Percentiles rank a stretch among this genome's conserved stretches.
phyloP scores from a whole-genome alignment of 1,140 invertebrate species.

The Alviniconcha marisindica region DNA sequence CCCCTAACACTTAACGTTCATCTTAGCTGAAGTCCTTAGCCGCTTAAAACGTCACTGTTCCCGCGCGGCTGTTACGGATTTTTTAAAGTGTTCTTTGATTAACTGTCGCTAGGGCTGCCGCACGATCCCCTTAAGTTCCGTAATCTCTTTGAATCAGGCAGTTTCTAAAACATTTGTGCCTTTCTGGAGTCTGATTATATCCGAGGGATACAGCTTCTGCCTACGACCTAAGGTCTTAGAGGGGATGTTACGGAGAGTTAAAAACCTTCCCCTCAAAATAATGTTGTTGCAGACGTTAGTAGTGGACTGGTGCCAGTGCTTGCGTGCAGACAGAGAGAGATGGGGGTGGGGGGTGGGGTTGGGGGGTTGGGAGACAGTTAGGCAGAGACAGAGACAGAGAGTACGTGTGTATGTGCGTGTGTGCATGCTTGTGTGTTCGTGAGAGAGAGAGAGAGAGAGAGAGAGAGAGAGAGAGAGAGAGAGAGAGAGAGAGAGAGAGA shows the following conservation, averaged over 20 bases:
- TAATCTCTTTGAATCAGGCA: too few species aligned
- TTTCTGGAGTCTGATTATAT: too few species aligned
- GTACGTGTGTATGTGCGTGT: background rate
- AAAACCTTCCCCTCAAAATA: background rate
- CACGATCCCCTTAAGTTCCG: too few species aligned
- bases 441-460: background rate
- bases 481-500: constrained; percentile 4
- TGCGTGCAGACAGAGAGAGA: background rate
- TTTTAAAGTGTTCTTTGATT: too few species aligned
- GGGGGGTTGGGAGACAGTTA: background rate
- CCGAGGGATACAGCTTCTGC: too few species aligned
- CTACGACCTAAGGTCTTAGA: background rate
- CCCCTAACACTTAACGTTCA: too few species aligned
- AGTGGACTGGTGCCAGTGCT: background rate
- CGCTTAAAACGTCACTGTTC: too few species aligned
- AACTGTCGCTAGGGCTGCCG: too few species aligned
- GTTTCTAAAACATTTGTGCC: too few species aligned
- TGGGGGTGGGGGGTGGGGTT: background rate
- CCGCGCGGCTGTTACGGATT: too few species aligned
- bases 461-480: constrained; percentile 4
- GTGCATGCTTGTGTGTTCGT: background rate
- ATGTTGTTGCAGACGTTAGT: background rate
- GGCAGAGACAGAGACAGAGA: background rate
- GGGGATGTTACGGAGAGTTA: background rate
- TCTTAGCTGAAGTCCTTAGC: too few species aligned